Evolutionary conservation across 2,113 vertebrate genomes (phyloP), one percentile per base, ranked within the genome.

Genomic region (Hepsetus odoe): DNA sequence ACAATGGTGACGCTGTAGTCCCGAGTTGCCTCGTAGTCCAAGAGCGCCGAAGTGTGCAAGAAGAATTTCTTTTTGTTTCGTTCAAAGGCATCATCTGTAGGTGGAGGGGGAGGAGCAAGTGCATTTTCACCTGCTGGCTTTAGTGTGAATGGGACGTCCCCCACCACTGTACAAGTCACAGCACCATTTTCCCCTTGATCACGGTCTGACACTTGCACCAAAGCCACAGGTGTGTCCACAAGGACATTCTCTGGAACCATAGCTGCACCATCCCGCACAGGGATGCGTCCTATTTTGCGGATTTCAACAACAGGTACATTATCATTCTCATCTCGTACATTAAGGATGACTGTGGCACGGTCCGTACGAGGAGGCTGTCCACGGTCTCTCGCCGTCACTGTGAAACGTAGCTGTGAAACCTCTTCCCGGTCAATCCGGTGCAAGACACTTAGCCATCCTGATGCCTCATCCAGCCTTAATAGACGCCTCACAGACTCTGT

Each of bases 141-240:
- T 61, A 99, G 90, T 32, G 98, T 97, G 87, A 99, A 99, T 8
- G 97, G 97, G 62, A 98, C 96, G 0, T 99, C 97, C 0, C 96
- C 97, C 22, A 98, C 97, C 59, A 98, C 95, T 0, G 97, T 99
- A 77, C 97, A 99, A 2, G 97, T 98, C 81, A 99, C 97, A 16
- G 95, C 97, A 0, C 97, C 97, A 0, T 99, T 99, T 87, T 97
- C 96, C 7, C 97, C 97, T 72, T 98, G 96, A 85, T 99, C 97
- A 9, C 95, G 81, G 84, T 99, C 97, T 0, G 97, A 99, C 79
- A 99, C 97, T 80, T 98, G 96, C 22, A 99, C 96, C 84, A 99
- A 83, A 0, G 97, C 97, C 0, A 99, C 93, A 1, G 97, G 97
- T 0, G 97, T 98, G 89, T 99, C 97, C 20, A 99, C 97, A 73